These are phyloP conservation scores for Oceanodroma leucorhoa DNA, from an alignment of 2,797 vertebrate genomes.

Conservation along the genomic window DNA sequence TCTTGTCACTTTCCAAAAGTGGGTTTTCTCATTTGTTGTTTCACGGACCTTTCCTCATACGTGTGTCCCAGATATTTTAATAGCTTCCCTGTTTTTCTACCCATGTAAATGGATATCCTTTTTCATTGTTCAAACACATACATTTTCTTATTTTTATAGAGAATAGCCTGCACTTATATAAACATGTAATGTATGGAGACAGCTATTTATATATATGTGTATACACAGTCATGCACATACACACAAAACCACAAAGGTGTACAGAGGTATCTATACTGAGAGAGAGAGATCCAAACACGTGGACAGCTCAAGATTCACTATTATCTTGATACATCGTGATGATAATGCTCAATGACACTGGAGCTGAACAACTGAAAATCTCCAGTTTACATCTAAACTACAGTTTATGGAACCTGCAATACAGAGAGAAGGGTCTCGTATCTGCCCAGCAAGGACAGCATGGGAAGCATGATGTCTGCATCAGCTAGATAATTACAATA, in stretches of 20 bases:
- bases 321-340: not conserved
- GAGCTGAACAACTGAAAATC: not conserved
- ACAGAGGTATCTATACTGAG: not conserved
- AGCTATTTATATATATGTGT: not conserved
- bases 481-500: not conserved
- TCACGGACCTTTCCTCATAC: not conserved
- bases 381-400: not conserved
- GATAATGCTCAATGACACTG: not conserved
- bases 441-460: accelerated
- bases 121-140: not conserved
- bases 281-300: not conserved
- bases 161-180: not conserved
- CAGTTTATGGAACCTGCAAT: not conserved
- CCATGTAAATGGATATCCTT: not conserved
- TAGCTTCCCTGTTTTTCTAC: not conserved
- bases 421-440: not conserved
- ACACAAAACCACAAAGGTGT: not conserved
- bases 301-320: not conserved
- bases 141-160: not conserved
- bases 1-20: not conserved
- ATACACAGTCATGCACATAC: not conserved
- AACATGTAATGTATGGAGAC: not conserved
- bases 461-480: not conserved
- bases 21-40: not conserved
- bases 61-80: not conserved